Conservation (phyloP, 2,797 vertebrate genomes). For the Enteromius trimaculatus region DNA sequence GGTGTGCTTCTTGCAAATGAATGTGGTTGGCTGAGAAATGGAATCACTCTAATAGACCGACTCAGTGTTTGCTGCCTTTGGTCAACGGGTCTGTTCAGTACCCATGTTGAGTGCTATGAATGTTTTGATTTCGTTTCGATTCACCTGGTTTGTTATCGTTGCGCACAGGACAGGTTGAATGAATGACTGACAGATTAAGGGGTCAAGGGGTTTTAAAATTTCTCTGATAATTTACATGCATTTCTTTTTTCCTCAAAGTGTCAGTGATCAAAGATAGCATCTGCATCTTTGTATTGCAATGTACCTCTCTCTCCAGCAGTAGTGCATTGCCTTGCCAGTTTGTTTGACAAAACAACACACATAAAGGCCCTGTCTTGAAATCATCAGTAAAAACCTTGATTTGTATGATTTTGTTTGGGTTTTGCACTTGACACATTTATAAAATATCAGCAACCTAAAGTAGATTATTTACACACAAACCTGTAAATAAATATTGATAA, state of each 20-base stretch:
- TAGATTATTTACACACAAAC: not conserved
- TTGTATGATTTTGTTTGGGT: not conserved
- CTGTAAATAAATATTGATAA: not conserved
- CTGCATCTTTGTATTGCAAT: not conserved
- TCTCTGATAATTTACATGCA: not conserved
- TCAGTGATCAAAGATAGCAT: not conserved
- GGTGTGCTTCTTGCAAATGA: conserved; percentile 42
- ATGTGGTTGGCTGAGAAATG: conserved; percentile 41
- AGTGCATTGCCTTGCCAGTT: not conserved
- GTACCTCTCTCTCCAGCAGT: not conserved
- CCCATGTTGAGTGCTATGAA: conserved; percentile 29
- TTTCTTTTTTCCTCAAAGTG: not conserved
- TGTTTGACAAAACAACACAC: not conserved
- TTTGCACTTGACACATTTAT: not conserved
- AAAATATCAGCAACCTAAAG: not conserved
- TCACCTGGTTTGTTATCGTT: conserved; percentile 4
- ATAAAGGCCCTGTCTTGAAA: conserved; percentile 2
- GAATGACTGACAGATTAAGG: conserved; percentile 15
- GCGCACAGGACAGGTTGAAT: not conserved
- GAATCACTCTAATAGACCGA: conserved; percentile 36
- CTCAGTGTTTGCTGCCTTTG: conserved; percentile 23
- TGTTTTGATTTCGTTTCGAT: conserved; percentile 32
- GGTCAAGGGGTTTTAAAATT: conserved; percentile 3
- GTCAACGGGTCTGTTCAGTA: not conserved
- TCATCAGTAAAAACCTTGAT: conserved; percentile 16